Conservation (phyloP, 2,888 invertebrate genomes). For the Elmis aenea region DNA sequence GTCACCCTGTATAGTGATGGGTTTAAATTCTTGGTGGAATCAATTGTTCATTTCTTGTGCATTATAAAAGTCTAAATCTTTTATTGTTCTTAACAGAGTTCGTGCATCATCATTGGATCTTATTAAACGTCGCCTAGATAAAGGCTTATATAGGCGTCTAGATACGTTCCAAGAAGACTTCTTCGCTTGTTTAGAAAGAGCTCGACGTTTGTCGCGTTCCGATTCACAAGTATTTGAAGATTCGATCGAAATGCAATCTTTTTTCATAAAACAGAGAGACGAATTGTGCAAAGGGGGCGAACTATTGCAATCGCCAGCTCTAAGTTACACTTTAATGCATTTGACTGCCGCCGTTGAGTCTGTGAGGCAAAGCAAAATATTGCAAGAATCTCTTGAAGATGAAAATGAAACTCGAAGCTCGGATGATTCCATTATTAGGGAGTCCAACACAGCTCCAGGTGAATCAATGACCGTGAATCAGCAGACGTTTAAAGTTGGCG, state of each 20-base stretch:
- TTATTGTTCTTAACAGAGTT: conserved; percentile 50
- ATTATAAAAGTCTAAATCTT: conserved; percentile 1
- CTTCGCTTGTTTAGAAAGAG: conserved; percentile 87
- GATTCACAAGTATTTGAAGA: conserved; percentile 97
- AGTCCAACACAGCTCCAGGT: conserved; percentile 39
- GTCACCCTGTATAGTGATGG: no score
- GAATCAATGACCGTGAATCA: conserved; percentile 70
- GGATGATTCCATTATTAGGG: conserved; percentile 43
- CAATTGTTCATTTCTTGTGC: neutral
- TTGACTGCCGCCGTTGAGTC: conserved; percentile 71
- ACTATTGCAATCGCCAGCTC: conserved; percentile 80
- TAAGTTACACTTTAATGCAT: conserved; percentile 72
- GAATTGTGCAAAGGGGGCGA: conserved; percentile 70
- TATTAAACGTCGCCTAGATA: conserved; percentile 87
- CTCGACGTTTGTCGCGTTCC: conserved; percentile 79
- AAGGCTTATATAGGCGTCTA: conserved; percentile 85
- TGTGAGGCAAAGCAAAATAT: conserved; percentile 68
- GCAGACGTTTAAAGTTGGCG: conserved; percentile 73
- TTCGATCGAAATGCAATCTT: conserved; percentile 86
- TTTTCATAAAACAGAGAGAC: conserved; percentile 75
- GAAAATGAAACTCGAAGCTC: conserved; percentile 59
- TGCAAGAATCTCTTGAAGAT: conserved; percentile 74
- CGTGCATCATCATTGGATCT: conserved; percentile 86
- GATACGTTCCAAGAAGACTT: conserved; percentile 97
- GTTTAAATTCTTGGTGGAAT: no score